Evolutionary conservation across 2,888 invertebrate genomes (phyloP), one percentile per base, ranked within the genome.

Genomic region (Empis stercorea): DNA sequence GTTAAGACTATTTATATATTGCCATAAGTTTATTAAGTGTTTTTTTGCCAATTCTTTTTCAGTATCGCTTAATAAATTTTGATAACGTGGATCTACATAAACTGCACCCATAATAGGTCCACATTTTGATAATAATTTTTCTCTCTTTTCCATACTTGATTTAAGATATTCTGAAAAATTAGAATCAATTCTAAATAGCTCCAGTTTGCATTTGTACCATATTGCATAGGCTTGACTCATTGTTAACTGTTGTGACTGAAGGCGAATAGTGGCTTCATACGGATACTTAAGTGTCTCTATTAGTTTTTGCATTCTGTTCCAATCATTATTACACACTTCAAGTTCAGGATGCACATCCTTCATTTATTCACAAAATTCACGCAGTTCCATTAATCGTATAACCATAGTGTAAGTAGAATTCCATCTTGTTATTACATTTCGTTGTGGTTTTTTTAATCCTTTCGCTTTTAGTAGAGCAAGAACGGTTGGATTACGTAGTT

Each of bases 141-240:
- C 32, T 43, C n/a, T 34, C 30, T 30, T 32, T 17, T 43, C 34
- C 43, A 43, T 43, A 32, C 10, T 16, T 13, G 34, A 34, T 43
- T 34, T 43, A 43, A 34, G 34, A 15, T 15, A 43, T 43, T 43
- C 32, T 43, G 43, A 34, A 43, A 43, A 43, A 30, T n/a, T 43
- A 32, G 16, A 30, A 30, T 43, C 16, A n/a, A 43, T 14, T n/a
- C 30, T 15, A 30, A 30, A 43, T 30, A 43, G 16, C 13, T 32
- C 30, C 16, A 43, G 14, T 43, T 43, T 43, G 43, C 43, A 43
- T 9, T 17, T 43, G 32, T 16, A 43, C 43, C 34, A 43, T 32
- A 34, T 43, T n/a, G 43, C 43, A 43, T 43, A 43, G 16, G 34
- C 34, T 20, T 43, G 16, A 20, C 43, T 43, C 43, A 43, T 43